Percentiles rank a stretch among this genome's conserved stretches.
These are phyloP conservation scores for Laupala kohalensis DNA, from an alignment of 1,140 invertebrate genomes.

Conservation along the genomic window DNA sequence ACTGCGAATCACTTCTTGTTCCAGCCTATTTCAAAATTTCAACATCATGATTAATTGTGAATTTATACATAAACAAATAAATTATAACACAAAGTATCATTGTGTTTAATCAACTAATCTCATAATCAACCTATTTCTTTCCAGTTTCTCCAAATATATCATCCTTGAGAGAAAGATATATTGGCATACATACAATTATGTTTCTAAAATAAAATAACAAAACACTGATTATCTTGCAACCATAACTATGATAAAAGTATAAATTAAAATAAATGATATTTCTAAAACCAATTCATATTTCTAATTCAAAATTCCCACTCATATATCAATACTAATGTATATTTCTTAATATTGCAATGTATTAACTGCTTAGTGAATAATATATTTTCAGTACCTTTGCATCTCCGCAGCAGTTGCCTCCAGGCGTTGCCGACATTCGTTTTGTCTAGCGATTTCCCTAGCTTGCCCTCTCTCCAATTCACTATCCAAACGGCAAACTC, in stretches of 20 bases:
- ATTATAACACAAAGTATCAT: no score
- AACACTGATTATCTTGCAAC: no score
- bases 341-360: not conserved
- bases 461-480: conserved; percentile 33
- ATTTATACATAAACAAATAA: not conserved
- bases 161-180: no score
- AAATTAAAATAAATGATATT: no score
- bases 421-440: conserved; percentile 25
- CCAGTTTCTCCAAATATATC: no score
- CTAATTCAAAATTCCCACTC: no score
- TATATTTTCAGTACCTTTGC: conserved; percentile 24
- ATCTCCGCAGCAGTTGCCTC: conserved; percentile 27
- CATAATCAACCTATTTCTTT: no score
- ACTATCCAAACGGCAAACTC: conserved; percentile 37
- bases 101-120: no score
- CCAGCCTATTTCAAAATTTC: conserved; percentile 21
- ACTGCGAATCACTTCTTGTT: conserved; percentile 20
- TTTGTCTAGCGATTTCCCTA: conserved; percentile 30
- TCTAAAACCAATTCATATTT: not conserved
- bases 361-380: no score
- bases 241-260: no score
- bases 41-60: not conserved
- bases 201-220: no score
- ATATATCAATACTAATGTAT: not conserved
- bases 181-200: no score